Evolutionary conservation across 2,113 vertebrate species (phyloP), one percentile per base, ranked within the genome.

Genomic region (Poicephalus meyeri): DNA sequence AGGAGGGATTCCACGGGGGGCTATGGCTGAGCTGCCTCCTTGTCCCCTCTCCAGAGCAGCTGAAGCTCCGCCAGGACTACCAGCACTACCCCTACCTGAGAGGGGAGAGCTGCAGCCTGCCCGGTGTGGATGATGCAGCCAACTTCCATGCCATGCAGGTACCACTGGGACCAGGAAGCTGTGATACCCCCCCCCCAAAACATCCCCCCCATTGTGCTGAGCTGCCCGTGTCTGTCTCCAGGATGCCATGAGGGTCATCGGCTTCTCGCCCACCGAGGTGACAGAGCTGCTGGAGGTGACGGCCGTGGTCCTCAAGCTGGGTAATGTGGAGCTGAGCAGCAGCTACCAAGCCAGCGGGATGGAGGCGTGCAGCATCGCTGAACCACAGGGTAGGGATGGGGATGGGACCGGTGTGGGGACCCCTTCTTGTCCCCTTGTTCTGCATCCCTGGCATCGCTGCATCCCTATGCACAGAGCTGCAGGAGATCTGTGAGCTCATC

Each of bases 231-330:
- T 9, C 52, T 2, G 0, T 39, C 37, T 91, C 81, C 88, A 98
- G 98, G 96, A 88, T 11, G 98, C 98, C 44, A 98, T 98, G 98
- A 58, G 46, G 23, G 77, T 97, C 90, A 98, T 98, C 10, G 98
- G 98, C 53, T 98, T 98, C 96, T 97, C 96, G 0, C 61, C 97
- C 0, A 35, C 85, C 1, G 98, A 98, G 85, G 94, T 98, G 83
- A 94, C 16, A 0, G 93, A 94, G 33, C 95, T 98, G 80, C 93
- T 98, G 60, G 97, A 98, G 86, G 98, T 98, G 94, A 96, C 95
- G 0, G 98, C 98, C 3, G 80, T 98, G 56, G 97, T 98, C 85
- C 97, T 98, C 88, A 98, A 98, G 87, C 74, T 98, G 88, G 98
- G 98, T 44, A 98, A 98, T 0, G 71, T 98, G 79, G 63, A 96